These are phyloP conservation scores for Eilema caniola DNA, from an alignment of 2,888 invertebrate genomes.

Conservation along the genomic window DNA sequence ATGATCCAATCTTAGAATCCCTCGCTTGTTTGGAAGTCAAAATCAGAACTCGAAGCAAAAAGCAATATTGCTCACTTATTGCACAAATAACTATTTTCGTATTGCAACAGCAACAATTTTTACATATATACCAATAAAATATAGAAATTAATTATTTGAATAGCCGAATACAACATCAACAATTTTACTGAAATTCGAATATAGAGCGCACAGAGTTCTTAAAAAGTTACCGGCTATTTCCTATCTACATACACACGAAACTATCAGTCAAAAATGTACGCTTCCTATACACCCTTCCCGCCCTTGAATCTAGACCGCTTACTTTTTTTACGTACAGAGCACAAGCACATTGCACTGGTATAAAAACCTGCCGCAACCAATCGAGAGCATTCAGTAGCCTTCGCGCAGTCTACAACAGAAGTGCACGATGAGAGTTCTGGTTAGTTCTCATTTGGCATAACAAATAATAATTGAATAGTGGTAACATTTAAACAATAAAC, in stretches of 20 bases:
- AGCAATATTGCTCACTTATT: no score
- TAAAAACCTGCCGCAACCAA: conserved; percentile 77
- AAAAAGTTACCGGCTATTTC: conserved; percentile 60
- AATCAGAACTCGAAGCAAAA: no score
- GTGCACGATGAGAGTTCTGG: conserved; percentile 86
- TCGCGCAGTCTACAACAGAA: conserved; percentile 86
- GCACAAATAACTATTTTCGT: no score
- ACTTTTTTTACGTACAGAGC: conserved; percentile 82
- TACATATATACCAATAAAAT: not conserved
- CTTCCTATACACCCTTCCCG: conserved; percentile 84
- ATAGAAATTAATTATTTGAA: not conserved
- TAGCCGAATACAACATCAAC: not conserved
- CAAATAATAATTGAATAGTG: conserved; percentile 40
- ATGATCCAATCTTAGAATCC: no score
- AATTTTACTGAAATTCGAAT: conserved; percentile 8
- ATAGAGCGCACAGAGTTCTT: conserved; percentile 24
- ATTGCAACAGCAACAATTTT: no score
- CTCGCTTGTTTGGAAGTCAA: no score
- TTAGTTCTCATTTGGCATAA: conserved; percentile 68
- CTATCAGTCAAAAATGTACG: conserved; percentile 71
- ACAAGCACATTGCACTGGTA: conserved; percentile 66
- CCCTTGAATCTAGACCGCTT: conserved; percentile 81
- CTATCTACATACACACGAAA: conserved; percentile 51
- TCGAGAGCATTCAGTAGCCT: conserved; percentile 84
- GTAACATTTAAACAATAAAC: conserved; percentile 11